Percentiles rank a stretch among this genome's conserved stretches.
Evolutionary conservation across 2,113 vertebrate genomes (phyloP).

Genomic region (Delphinapterus leucas): DNA sequence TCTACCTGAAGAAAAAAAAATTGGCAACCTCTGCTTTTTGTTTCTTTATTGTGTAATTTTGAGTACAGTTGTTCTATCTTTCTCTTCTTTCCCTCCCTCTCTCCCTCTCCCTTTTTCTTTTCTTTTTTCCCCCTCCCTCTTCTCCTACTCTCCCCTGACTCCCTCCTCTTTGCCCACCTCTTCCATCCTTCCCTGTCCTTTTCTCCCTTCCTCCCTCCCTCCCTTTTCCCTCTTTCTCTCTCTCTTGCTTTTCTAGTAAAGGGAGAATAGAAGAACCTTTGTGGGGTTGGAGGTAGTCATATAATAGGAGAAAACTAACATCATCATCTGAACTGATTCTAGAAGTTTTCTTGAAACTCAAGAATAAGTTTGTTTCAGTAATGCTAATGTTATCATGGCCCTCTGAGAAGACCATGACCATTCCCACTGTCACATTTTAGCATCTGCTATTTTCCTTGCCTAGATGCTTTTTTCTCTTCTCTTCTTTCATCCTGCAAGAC

Average conservation of each 20-base stretch:
- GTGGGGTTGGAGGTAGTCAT: background rate
- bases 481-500: background rate
- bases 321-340: background rate
- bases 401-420: background rate
- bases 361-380: background rate
- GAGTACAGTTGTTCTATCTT: conserved; percentile 20
- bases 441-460: background rate
- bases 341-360: conserved; percentile 19
- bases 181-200: background rate
- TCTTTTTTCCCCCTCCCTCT: too few relatives aligned
- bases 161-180: too few relatives aligned
- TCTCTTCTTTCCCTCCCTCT: background rate
- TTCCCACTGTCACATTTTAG: background rate
- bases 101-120: too few relatives aligned
- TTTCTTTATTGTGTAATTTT: conserved; percentile 45
- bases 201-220: too few relatives aligned
- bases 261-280: background rate
- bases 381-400: background rate
- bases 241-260: background rate
- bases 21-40: conserved; percentile 28
- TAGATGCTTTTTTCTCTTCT: background rate
- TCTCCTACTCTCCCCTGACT: too few relatives aligned
- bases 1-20: conserved; percentile 2
- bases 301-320: background rate
- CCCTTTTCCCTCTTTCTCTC: background rate